Evolutionary conservation across 2,113 vertebrate species (phyloP).

Genomic region (Chloebia gouldiae): DNA sequence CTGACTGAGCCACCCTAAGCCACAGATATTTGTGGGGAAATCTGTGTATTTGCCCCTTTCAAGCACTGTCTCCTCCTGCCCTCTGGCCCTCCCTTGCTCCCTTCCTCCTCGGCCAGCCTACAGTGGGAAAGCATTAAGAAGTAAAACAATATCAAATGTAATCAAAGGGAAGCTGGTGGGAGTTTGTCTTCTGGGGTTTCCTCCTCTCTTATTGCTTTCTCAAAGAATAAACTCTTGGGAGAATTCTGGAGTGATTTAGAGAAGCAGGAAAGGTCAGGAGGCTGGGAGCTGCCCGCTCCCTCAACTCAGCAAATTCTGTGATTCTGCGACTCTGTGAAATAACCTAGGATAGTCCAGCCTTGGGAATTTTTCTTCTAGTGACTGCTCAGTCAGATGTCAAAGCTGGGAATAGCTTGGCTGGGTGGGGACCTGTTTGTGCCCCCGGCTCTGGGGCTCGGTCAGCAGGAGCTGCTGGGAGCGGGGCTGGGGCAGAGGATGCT

Average conservation of each 20-base stretch:
- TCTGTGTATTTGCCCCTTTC: background rate
- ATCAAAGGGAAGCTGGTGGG: slow-evolving; percentile 25
- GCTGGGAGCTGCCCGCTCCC: background rate
- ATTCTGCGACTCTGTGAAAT: background rate
- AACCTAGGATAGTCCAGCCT: background rate
- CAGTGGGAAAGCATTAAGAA: background rate
- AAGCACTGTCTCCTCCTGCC: background rate
- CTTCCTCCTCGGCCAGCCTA: background rate
- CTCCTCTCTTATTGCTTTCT: slow-evolving; percentile 46
- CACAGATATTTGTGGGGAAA: background rate
- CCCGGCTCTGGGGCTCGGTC: background rate
- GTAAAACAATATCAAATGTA: background rate
- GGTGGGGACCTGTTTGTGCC: background rate
- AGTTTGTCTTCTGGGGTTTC: slow-evolving; percentile 31
- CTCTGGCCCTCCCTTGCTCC: background rate
- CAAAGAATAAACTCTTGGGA: slow-evolving; percentile 1
- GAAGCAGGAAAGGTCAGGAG: slow-evolving; percentile 15
- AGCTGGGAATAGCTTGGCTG: background rate
- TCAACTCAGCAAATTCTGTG: background rate
- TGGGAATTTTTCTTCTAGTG: background rate
- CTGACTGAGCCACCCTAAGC: background rate
- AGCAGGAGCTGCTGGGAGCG: background rate
- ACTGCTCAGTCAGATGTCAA: background rate
- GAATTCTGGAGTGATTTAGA: background rate
- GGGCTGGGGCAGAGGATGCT: background rate